Percentiles rank a stretch among this genome's conserved stretches.
phyloP scores from a whole-genome alignment of 2,888 invertebrate species.

The Aspidiotus destructor region DNA sequence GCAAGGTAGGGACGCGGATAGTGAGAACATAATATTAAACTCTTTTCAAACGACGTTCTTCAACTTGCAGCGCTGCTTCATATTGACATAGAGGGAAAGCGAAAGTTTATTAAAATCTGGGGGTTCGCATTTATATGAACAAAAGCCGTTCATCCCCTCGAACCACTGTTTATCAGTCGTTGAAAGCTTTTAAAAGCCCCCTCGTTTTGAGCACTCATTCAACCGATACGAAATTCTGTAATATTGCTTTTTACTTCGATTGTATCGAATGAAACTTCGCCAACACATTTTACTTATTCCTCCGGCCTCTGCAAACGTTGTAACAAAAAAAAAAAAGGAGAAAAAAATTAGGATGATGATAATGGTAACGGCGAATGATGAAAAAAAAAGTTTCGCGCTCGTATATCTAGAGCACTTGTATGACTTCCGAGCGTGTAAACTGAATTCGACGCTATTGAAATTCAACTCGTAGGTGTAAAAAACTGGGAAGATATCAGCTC shows the following conservation, averaged over 20 bases:
- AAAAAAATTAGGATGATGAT: too few relatives aligned
- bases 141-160: conserved; percentile 24
- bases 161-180: conserved; percentile 28
- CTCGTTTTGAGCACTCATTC: conserved; percentile 29
- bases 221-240: conserved; percentile 31
- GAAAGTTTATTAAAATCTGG: conserved; percentile 28
- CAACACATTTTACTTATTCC: background rate
- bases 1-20: background rate
- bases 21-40: conserved; percentile 27
- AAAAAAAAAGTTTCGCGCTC: too few relatives aligned
- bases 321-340: too few relatives aligned
- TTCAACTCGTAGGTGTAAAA: too few relatives aligned
- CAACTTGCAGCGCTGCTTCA: conserved; percentile 6
- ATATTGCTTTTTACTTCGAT: conserved; percentile 31
- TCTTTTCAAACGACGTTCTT: conserved; percentile 25
- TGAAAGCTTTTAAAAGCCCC: conserved; percentile 28
- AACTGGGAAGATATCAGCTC: too few relatives aligned
- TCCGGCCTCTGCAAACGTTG: background rate
- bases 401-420: too few relatives aligned
- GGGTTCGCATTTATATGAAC: conserved; percentile 28
- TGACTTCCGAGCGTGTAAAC: too few relatives aligned
- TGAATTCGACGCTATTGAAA: too few relatives aligned
- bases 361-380: too few relatives aligned
- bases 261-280: conserved; percentile 17
- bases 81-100: conserved; percentile 27